phyloP scores from a whole-genome alignment of 2,113 vertebrate species.

The Gobiocypris rarus region DNA sequence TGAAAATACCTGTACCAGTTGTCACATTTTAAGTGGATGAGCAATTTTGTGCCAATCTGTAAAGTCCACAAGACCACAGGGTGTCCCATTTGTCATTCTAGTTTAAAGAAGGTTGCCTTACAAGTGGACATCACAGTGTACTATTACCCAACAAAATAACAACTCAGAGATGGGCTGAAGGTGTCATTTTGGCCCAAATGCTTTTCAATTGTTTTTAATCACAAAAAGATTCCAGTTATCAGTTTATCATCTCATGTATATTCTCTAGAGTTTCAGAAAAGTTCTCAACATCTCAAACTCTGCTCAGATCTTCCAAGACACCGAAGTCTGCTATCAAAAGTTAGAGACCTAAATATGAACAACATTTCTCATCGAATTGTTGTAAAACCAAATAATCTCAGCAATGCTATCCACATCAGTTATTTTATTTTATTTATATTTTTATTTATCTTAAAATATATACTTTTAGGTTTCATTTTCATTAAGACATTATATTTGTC shows the following conservation, averaged over 20 bases:
- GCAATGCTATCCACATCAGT: too few species aligned
- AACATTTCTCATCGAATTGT: too few species aligned
- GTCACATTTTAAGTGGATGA: not conserved
- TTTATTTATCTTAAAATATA: too few species aligned
- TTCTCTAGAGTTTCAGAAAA: not conserved
- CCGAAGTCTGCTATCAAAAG: not conserved
- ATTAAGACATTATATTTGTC: not conserved
- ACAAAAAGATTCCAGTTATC: too few species aligned
- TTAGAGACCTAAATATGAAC: not conserved
- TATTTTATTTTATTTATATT: too few species aligned
- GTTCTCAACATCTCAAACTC: not conserved
- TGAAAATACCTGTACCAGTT: not conserved
- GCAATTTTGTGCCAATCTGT: not conserved
- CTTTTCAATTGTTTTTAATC: not conserved
- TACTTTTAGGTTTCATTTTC: too few species aligned
- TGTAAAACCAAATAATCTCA: too few species aligned
- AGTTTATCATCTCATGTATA: not conserved
- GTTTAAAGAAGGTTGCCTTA: not conserved
- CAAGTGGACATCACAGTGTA: not conserved
- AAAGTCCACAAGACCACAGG: not conserved
- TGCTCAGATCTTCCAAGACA: not conserved
- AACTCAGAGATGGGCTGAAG: not conserved
- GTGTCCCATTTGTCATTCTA: not conserved
- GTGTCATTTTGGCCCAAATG: not conserved
- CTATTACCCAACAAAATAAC: not conserved